These are phyloP conservation scores for Heliconius ethilla DNA, from an alignment of 2,888 invertebrate species.

Conservation along the genomic window DNA sequence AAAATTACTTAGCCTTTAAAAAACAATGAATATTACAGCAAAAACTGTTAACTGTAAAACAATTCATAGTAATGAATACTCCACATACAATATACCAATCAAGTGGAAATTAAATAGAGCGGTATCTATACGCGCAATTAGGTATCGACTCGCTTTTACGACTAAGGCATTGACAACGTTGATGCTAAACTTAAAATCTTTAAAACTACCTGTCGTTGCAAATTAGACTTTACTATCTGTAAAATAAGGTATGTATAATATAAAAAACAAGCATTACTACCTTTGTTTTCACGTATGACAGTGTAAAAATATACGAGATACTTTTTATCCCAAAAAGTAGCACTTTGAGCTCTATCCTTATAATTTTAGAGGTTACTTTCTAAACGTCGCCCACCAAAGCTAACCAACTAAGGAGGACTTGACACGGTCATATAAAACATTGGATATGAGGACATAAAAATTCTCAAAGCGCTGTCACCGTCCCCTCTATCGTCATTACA, in stretches of 20 bases:
- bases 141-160: conserved; percentile 68
- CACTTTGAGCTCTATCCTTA: conserved; percentile 43
- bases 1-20: neutral
- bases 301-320: conserved; percentile 46
- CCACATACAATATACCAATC: conserved; percentile 65
- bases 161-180: conserved; percentile 70
- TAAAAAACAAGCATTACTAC: conserved; percentile 50
- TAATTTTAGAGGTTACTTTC: conserved; percentile 25
- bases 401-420: conserved; percentile 65
- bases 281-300: conserved; percentile 56
- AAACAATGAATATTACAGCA: neutral
- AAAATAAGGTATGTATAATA: conserved; percentile 33
- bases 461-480: conserved; percentile 75
- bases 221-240: conserved; percentile 38
- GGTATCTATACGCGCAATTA: conserved; percentile 71
- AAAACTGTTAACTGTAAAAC: conserved; percentile 53
- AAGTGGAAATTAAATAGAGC: conserved; percentile 75
- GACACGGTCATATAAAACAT: conserved; percentile 76
- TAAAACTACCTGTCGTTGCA: conserved; percentile 30
- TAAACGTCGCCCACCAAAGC: conserved; percentile 45
- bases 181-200: conserved; percentile 36
- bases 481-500: conserved; percentile 76
- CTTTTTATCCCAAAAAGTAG: conserved; percentile 31
- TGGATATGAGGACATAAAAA: conserved; percentile 81
- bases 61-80: conserved; percentile 78